Base-by-base conservation (phyloP, 2,888 invertebrate species). In the Amblyteles armatorius region DNA sequence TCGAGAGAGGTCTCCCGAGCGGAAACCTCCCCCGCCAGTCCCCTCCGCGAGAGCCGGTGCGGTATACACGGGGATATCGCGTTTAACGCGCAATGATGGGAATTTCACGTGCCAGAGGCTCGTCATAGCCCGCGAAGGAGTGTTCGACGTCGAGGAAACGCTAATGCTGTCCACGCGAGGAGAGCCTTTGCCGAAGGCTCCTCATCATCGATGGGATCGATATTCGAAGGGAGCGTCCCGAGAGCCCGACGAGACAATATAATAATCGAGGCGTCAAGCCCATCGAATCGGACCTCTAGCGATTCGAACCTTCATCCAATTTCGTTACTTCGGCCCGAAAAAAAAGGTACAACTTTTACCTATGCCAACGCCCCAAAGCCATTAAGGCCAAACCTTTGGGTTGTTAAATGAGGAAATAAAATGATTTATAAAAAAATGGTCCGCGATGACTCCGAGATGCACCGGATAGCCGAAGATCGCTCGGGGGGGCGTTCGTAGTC, bases 21-120 rank as follows among this genome's bases (percentile, higher is more conserved):
- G 77, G 79, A 83, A 83, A 76, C 29, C 11, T n/a, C 67, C 40
- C n/a, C 40, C 67, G 19, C 67, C 63, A 65, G 19, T 19, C 52
- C 50, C 67, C 67, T 55, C 36, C 2, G 36, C 52, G 60, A 67
- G 57, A 50, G 74, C 40, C 29, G 16, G 33, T 5, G 40, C 33
- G 65, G 11, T 79, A 50, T 79, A 63, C 26, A 78, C 7, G 81
- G 83, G 84, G 44, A 48, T 48, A 87, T 73, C 84, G 67, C 86
- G 85, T 84, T 86, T 74, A 87, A 89, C 87, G 85, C 83, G 76
- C 83, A 85, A 87, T 90, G 88, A 90, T 90, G 90, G 88, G 87
- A 86, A 86, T 86, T 90, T 90, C 85, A 89, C 90, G 89, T 90
- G 90, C 83, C 89, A 85, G 82, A 79, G 85, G 89, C 87, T 90